Evolutionary conservation across 2,113 vertebrate species (phyloP).

Genomic region (Phrynocephalus versicolor): DNA sequence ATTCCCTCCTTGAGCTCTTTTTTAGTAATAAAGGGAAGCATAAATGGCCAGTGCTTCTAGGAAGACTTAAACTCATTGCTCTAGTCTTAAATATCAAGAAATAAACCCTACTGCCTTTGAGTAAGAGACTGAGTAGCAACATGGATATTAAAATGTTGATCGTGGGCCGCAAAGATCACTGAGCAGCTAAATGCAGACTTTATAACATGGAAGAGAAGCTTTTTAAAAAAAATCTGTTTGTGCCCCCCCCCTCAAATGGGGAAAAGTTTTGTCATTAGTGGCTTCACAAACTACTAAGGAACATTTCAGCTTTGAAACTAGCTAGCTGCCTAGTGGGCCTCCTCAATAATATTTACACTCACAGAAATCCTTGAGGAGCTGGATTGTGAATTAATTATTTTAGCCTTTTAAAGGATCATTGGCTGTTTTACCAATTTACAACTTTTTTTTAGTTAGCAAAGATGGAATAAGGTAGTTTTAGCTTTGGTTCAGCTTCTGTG

Average conservation of each 20-base stretch:
- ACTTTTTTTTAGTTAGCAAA: no score
- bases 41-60: background rate
- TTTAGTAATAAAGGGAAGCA: constrained; percentile 8
- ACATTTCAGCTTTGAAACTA: background rate
- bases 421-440: no score
- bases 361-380: background rate
- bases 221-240: constrained; percentile 6
- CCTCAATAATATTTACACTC: background rate
- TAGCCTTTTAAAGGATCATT: background rate
- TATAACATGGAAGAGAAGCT: background rate
- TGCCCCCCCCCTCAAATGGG: background rate
- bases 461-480: background rate
- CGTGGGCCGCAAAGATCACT: background rate
- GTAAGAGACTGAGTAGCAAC: constrained; percentile 1
- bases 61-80: constrained; percentile 21
- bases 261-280: background rate
- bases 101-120: background rate
- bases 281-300: background rate
- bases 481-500: background rate
- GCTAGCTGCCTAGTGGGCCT: background rate
- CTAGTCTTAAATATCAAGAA: constrained; percentile 19
- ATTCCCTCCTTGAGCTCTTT: background rate
- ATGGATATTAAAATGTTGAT: background rate
- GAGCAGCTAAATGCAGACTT: background rate
- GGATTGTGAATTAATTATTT: background rate